These are phyloP conservation scores for Theocolax elegans DNA, from an alignment of 1,140 invertebrate species.

Conservation along the genomic window DNA sequence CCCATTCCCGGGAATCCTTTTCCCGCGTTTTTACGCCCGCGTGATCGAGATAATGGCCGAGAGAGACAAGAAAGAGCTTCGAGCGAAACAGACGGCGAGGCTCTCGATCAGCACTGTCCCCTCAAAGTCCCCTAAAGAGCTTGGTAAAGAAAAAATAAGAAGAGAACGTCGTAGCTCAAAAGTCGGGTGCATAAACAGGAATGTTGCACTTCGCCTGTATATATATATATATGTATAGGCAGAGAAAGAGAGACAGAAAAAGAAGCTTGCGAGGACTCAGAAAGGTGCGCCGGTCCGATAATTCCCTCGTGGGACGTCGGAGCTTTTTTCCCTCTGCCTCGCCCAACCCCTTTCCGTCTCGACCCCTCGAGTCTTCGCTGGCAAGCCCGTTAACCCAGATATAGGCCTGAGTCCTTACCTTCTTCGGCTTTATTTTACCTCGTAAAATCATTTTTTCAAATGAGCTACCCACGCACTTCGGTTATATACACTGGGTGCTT, in stretches of 20 bases:
- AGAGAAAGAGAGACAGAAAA: background rate
- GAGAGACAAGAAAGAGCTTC: too few relatives aligned
- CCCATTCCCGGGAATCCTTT: too few relatives aligned
- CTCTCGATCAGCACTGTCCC: too few relatives aligned
- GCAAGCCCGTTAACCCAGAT: slow-evolving; percentile 12
- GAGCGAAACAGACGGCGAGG: too few relatives aligned
- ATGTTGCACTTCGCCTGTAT: too few relatives aligned
- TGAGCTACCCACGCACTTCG: background rate
- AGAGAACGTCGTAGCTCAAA: too few relatives aligned
- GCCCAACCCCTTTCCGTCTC: background rate
- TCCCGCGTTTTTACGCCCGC: too few relatives aligned
- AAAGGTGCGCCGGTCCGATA: background rate
- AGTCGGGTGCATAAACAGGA: too few relatives aligned
- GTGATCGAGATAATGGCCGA: too few relatives aligned
- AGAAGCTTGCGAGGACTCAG: background rate
- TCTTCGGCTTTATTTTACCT: background rate
- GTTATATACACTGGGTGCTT: background rate
- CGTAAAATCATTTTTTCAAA: slow-evolving; percentile 16
- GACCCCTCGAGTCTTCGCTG: too few relatives aligned
- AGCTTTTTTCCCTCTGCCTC: background rate
- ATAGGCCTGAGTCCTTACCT: background rate
- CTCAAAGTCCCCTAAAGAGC: too few relatives aligned
- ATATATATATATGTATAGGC: background rate
- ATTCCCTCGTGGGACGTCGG: slow-evolving; percentile 4
- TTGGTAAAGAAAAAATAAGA: too few relatives aligned